Conservation (phyloP, 2,888 invertebrate species). For the Sesia bembeciformis region DNA sequence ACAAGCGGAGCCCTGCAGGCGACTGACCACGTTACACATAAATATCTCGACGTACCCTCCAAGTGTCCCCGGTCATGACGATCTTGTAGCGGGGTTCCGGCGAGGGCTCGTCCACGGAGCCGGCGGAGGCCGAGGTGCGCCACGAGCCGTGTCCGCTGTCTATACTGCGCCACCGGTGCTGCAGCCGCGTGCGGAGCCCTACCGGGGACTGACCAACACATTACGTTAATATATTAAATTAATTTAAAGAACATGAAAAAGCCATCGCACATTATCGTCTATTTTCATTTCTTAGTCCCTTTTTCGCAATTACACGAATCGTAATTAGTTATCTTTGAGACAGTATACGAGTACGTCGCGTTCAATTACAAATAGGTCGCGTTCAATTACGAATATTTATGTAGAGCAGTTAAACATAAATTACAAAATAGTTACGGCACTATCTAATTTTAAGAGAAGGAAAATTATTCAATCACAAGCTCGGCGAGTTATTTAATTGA, state of each 20-base stretch:
- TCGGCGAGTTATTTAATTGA: too few species aligned
- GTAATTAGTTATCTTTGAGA: too few species aligned
- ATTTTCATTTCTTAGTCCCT: too few species aligned
- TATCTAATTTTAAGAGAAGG: too few species aligned
- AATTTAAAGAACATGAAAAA: background rate
- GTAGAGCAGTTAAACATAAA: too few species aligned
- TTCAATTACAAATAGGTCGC: too few species aligned
- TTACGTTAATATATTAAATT: background rate
- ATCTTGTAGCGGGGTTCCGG: conserved; percentile 39
- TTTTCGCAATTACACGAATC: too few species aligned
- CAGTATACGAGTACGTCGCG: too few species aligned
- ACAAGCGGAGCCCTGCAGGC: background rate
- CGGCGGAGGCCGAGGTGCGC: conserved; percentile 17
- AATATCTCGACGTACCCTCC: conserved; percentile 32
- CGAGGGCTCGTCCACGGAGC: conserved; percentile 5
- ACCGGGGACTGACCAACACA: background rate
- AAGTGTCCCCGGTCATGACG: conserved; percentile 59
- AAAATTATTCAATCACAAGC: too few species aligned
- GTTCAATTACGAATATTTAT: too few species aligned
- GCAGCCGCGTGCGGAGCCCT: background rate
- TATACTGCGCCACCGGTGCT: conserved; percentile 30
- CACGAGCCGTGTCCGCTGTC: conserved; percentile 42
- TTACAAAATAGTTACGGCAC: too few species aligned
- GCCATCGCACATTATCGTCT: too few species aligned
- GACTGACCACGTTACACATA: background rate